These are phyloP conservation scores for Ips typographus DNA, from an alignment of 1,140 invertebrate genomes.

Conservation along the genomic window DNA sequence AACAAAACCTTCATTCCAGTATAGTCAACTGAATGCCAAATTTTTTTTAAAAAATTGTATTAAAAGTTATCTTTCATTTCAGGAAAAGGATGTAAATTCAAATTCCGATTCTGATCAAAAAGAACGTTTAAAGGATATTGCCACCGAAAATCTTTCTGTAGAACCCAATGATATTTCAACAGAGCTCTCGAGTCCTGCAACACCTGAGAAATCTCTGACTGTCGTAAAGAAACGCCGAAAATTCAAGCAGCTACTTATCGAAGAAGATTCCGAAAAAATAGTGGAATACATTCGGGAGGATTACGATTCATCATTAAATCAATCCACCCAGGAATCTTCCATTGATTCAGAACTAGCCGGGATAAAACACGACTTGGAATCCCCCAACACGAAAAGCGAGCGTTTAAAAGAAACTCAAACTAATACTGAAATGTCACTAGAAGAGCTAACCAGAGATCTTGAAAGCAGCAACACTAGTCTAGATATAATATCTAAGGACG, in stretches of 20 bases:
- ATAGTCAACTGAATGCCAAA: no score
- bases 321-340: background rate
- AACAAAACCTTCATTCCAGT: no score
- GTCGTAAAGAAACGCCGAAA: background rate
- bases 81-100: no score
- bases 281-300: background rate
- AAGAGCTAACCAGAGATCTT: conserved; percentile 6
- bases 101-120: no score
- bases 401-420: conserved; percentile 1
- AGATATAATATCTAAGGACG: background rate
- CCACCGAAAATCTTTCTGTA: no score
- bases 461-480: background rate
- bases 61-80: no score
- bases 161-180: no score
- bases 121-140: no score
- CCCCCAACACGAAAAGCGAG: background rate
- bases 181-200: no score
- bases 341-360: conserved; percentile 15
- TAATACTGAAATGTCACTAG: conserved; percentile 14
- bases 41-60: no score
- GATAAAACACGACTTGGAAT: conserved; percentile 7
- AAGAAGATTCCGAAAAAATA: conserved; percentile 15
- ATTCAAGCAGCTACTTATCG: conserved; percentile 5
- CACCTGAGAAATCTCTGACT: background rate
- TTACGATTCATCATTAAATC: no score